These are phyloP conservation scores for Hemibagrus guttatus DNA, from an alignment of 2,797 vertebrate genomes.

Conservation along the genomic window DNA sequence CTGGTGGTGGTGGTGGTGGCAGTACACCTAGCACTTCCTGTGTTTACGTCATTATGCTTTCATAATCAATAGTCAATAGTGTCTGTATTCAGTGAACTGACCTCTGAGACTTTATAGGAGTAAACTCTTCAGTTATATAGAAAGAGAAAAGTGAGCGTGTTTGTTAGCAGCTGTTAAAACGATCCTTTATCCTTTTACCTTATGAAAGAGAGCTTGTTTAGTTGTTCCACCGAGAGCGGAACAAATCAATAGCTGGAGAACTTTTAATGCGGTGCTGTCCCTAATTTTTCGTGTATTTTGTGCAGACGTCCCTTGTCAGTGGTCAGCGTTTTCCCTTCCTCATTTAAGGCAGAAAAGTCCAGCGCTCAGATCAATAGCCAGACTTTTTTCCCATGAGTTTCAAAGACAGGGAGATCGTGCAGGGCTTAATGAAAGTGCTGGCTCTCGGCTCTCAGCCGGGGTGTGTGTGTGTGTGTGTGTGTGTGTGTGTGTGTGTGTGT, in stretches of 20 bases:
- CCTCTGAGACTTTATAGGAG: background rate
- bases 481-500: slow-evolving; percentile 13
- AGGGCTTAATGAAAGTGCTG: slow-evolving; percentile 52
- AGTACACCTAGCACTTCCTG: no score
- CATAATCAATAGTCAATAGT: background rate
- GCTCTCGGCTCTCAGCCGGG: slow-evolving; percentile 10
- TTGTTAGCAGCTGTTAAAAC: slow-evolving; percentile 10
- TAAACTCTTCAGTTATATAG: background rate
- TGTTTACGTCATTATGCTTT: background rate
- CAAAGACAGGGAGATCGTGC: slow-evolving; percentile 49
- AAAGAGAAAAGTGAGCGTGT: background rate
- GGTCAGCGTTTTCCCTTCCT: slow-evolving; percentile 51
- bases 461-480: slow-evolving; percentile 24
- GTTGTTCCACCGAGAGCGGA: background rate
- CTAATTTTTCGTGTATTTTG: slow-evolving; percentile 28
- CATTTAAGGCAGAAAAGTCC: slow-evolving; percentile 46
- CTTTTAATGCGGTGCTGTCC: slow-evolving; percentile 9
- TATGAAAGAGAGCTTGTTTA: slow-evolving; percentile 12
- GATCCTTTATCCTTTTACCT: slow-evolving; percentile 8
- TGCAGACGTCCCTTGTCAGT: slow-evolving; percentile 37
- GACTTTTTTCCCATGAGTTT: slow-evolving; percentile 47
- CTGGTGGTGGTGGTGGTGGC: no score
- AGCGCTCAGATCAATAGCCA: slow-evolving; percentile 55
- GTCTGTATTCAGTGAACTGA: background rate
- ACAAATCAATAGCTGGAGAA: slow-evolving; percentile 7